Evolutionary conservation across 2,888 invertebrate species (phyloP).

Genomic region (Thysanoteuthis rhombus): DNA sequence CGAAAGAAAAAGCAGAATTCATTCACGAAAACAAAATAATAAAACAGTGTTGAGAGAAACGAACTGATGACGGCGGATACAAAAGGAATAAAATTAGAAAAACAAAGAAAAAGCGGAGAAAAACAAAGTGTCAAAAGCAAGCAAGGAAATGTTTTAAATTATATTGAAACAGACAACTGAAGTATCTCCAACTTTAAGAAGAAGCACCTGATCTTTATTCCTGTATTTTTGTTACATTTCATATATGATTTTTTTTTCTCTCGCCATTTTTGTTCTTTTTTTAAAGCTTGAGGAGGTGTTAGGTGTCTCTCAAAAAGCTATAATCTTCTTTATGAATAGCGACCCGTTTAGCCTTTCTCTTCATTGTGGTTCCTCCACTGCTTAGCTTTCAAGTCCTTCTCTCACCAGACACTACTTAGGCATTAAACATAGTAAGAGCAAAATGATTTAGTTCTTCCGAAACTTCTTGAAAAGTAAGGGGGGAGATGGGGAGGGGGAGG

Average conservation of each 20-base stretch:
- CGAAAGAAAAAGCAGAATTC: not conserved
- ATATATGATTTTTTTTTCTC: not conserved
- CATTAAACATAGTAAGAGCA: not conserved
- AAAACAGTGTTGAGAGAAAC: too few relatives aligned
- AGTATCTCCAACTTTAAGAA: not conserved
- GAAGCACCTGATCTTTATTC: not conserved
- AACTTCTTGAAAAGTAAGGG: not conserved
- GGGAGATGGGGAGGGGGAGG: not conserved
- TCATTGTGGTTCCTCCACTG: not conserved
- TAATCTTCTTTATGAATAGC: not conserved
- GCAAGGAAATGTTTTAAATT: not conserved
- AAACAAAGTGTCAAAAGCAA: not conserved
- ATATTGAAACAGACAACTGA: not conserved
- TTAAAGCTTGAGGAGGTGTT: not conserved
- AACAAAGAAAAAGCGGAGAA: not conserved
- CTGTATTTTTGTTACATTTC: not conserved
- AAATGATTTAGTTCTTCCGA: not conserved
- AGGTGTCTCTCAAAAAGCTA: not conserved
- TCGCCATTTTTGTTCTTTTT: not conserved
- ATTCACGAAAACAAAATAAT: too few relatives aligned
- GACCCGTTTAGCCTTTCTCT: not conserved
- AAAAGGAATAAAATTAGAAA: too few relatives aligned
- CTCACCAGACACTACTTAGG: not conserved
- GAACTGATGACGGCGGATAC: too few relatives aligned
- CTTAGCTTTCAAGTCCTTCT: not conserved